Conservation (phyloP, 2,888 invertebrate genomes). For the Buathra laborator region DNA sequence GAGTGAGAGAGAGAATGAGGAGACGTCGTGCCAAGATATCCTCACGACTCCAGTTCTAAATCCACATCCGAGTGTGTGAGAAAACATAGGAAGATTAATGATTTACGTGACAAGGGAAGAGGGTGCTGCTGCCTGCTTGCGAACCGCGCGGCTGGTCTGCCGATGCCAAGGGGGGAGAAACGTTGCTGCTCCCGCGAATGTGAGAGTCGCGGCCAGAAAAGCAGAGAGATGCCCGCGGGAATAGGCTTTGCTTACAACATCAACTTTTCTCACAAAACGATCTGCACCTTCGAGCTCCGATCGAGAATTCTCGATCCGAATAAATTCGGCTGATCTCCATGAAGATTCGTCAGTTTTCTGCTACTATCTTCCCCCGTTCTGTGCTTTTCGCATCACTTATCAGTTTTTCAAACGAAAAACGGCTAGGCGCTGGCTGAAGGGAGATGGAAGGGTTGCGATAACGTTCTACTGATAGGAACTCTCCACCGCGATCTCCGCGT, state of each 20-base stretch:
- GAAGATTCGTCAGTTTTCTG: constrained; percentile 1
- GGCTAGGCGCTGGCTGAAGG: not conserved
- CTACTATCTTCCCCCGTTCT: not conserved
- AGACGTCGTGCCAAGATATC: constrained; percentile 76
- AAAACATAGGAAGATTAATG: constrained; percentile 85
- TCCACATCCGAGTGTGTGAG: constrained; percentile 85
- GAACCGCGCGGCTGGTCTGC: constrained; percentile 57
- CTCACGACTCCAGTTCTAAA: constrained; percentile 83
- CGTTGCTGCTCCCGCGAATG: constrained; percentile 39
- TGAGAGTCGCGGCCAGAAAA: constrained; percentile 30
- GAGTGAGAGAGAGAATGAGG: constrained; percentile 51
- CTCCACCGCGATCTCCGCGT: constrained; percentile 26
- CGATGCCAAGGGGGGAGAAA: constrained; percentile 55
- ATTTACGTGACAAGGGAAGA: constrained; percentile 83
- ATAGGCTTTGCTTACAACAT: constrained; percentile 17
- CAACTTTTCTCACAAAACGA: constrained; percentile 25
- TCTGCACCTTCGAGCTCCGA: not conserved
- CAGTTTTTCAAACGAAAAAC: constrained; percentile 1
- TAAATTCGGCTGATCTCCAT: constrained; percentile 4
- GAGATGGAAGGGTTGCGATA: constrained; percentile 49
- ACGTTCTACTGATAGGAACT: constrained; percentile 22
- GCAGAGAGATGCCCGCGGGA: constrained; percentile 5
- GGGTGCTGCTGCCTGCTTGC: constrained; percentile 70
- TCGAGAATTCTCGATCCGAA: constrained; percentile 3
- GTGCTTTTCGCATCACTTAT: not conserved